These are phyloP conservation scores for Scaeva pyrastri DNA, from an alignment of 2,888 invertebrate genomes.

Conservation along the genomic window DNA sequence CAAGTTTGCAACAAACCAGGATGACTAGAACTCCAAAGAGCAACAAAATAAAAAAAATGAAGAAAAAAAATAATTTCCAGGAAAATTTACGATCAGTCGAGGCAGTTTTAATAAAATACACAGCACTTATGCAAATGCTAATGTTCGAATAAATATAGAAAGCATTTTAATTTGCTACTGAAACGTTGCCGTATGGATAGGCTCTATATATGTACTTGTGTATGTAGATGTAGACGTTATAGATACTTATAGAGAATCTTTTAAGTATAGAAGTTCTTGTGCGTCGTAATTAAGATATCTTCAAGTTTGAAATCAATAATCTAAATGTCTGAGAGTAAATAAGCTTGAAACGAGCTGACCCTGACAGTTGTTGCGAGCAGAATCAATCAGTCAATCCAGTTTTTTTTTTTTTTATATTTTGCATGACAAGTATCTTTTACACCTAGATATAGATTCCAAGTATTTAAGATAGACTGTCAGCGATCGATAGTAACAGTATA, in stretches of 20 bases:
- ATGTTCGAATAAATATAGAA: conserved; percentile 65
- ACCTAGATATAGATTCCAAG: conserved; percentile 23
- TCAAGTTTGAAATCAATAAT: conserved; percentile 41
- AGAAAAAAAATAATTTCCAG: conserved; percentile 44
- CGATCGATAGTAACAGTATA: conserved; percentile 25
- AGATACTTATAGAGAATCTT: background rate
- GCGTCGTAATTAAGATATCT: conserved; percentile 60
- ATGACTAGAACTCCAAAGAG: conserved; percentile 39
- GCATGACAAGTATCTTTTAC: background rate
- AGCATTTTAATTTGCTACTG: conserved; percentile 63
- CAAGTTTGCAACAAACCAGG: conserved; percentile 55
- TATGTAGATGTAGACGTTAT: too few species aligned
- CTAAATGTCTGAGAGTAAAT: conserved; percentile 46
- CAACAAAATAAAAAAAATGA: background rate
- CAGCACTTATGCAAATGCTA: conserved; percentile 71
- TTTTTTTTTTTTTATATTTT: conserved; percentile 20
- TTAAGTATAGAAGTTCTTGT: conserved; percentile 10
- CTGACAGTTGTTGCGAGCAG: conserved; percentile 36
- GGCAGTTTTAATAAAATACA: conserved; percentile 66
- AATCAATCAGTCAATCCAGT: conserved; percentile 68
- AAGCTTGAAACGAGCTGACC: conserved; percentile 41
- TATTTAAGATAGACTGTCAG: conserved; percentile 30
- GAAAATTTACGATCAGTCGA: conserved; percentile 64
- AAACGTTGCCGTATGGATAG: background rate
- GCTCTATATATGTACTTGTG: too few species aligned